These are phyloP conservation scores for Dolichotis patagonum DNA, from an alignment of 2,113 vertebrate species.

Conservation along the genomic window DNA sequence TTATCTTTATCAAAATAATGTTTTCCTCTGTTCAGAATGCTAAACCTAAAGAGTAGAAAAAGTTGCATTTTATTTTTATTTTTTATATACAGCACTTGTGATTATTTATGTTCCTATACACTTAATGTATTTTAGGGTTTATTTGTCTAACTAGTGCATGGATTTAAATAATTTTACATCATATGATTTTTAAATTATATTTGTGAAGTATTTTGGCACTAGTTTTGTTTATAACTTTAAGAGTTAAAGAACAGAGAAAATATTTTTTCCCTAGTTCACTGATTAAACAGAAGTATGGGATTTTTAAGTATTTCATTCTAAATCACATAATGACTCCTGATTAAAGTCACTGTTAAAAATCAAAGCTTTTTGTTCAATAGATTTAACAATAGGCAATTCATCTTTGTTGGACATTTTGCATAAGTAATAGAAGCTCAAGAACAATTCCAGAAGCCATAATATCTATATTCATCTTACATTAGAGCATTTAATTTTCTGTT, in stretches of 20 bases:
- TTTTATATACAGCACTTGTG: background rate
- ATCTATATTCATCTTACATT: constrained; percentile 76
- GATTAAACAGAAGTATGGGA: constrained; percentile 44
- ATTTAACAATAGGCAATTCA: constrained; percentile 73
- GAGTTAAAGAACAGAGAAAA: constrained; percentile 49
- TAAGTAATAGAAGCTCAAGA: constrained; percentile 74
- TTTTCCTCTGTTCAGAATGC: background rate
- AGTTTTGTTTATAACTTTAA: constrained; percentile 59
- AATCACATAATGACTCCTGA: constrained; percentile 62
- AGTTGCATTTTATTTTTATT: background rate
- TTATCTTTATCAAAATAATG: background rate
- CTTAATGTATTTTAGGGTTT: background rate
- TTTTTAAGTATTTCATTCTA: constrained; percentile 68
- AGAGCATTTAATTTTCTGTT: constrained; percentile 78
- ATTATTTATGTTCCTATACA: background rate
- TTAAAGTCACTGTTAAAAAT: constrained; percentile 77
- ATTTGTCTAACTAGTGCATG: background rate
- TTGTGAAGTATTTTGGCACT: background rate
- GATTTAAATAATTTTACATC: constrained; percentile 29
- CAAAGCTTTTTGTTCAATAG: constrained; percentile 73
- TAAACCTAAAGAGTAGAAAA: background rate
- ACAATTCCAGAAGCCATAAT: constrained; percentile 69
- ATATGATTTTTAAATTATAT: background rate
- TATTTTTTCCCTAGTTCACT: constrained; percentile 37
- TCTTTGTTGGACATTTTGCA: constrained; percentile 72